Conservation (phyloP, 2,113 vertebrate species). For the Ceratotherium simum region DNA sequence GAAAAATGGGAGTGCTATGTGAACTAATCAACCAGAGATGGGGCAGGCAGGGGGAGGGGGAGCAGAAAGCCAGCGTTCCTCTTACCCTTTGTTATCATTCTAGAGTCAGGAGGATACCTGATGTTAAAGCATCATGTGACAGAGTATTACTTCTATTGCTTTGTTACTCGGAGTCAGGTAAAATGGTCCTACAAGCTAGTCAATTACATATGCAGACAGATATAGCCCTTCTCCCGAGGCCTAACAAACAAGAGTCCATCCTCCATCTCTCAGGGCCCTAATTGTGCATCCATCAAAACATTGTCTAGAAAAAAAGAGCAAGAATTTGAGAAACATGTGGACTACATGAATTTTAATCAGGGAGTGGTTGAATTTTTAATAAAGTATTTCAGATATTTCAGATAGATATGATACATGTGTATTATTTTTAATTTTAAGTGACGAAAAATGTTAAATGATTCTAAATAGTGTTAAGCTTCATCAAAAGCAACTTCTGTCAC, state of each 20-base stretch:
- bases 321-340: not conserved
- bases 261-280: not conserved
- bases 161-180: not conserved
- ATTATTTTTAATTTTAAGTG: not conserved
- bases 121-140: not conserved
- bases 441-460: not conserved
- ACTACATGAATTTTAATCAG: not conserved
- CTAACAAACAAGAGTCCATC: not conserved
- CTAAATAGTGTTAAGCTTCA: not conserved
- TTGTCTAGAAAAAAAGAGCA: not conserved
- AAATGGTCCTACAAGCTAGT: not conserved
- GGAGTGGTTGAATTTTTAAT: not conserved
- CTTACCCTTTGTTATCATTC: not conserved
- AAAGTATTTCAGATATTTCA: not conserved
- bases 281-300: not conserved
- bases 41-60: accelerated
- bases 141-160: not conserved
- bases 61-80: not conserved
- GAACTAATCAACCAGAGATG: not conserved
- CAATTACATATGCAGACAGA: not conserved
- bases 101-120: not conserved
- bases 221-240: not conserved
- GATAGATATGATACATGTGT: not conserved
- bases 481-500: not conserved
- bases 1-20: not conserved